phyloP scores from a whole-genome alignment of 2,113 vertebrate species.

The Heterotilapia buettikoferi region DNA sequence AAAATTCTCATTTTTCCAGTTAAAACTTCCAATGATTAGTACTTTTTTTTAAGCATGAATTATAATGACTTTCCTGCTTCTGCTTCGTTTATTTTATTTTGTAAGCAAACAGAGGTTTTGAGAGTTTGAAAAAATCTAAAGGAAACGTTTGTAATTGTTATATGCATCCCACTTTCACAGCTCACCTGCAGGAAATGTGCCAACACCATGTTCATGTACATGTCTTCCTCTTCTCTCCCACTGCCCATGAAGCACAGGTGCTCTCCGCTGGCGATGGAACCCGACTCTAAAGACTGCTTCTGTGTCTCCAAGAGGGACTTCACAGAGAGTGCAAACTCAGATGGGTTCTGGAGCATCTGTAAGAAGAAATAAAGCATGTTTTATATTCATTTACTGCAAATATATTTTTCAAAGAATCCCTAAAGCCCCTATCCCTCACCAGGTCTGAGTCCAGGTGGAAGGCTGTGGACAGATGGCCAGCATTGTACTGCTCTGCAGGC shows the following conservation, averaged over 20 bases:
- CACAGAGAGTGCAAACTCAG: constrained; percentile 94
- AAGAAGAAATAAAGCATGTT: neutral
- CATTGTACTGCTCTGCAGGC: constrained; percentile 97
- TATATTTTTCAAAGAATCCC: accelerated
- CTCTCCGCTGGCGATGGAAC: constrained; percentile 92
- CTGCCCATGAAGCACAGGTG: constrained; percentile 99
- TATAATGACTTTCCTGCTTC: accelerated
- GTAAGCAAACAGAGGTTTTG: neutral
- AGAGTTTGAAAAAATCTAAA: neutral
- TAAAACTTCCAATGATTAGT: neutral
- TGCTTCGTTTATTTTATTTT: neutral
- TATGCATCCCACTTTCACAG: neutral
- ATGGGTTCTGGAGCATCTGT: constrained; percentile 98
- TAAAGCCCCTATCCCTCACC: constrained; percentile 59
- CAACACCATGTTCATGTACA: constrained; percentile 99
- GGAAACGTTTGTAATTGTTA: neutral
- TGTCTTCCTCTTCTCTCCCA: constrained; percentile 97
- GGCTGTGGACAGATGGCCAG: constrained; percentile 94
- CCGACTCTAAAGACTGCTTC: constrained; percentile 94
- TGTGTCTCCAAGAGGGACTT: constrained; percentile 97
- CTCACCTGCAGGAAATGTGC: constrained; percentile 96
- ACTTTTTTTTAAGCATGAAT: neutral
- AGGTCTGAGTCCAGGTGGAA: constrained; percentile 98
- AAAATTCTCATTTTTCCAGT: neutral
- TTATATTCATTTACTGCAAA: neutral